Conservation (phyloP, 2,113 vertebrate genomes). For the Austrofundulus limnaeus region DNA sequence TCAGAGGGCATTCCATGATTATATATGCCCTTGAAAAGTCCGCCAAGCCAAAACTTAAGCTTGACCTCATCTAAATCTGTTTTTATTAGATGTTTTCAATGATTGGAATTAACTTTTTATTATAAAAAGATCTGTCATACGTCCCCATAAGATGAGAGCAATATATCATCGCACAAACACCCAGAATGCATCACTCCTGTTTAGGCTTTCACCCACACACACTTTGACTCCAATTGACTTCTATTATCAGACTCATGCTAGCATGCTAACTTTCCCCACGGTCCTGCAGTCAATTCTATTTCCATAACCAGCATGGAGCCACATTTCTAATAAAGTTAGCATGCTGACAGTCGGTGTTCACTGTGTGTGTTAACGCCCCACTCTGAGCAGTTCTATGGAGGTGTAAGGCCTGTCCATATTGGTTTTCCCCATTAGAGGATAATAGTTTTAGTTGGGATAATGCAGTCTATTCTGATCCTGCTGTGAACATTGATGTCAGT, state of each 20-base stretch:
- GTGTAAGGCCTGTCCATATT: slow-evolving; percentile 8
- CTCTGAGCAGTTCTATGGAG: slow-evolving; percentile 17
- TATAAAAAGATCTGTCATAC: not conserved
- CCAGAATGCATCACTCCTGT: slow-evolving; percentile 6
- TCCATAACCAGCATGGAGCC: slow-evolving; percentile 55
- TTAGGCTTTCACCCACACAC: slow-evolving; percentile 9
- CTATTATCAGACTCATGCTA: slow-evolving; percentile 36
- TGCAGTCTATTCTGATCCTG: slow-evolving; percentile 49
- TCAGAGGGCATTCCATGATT: not conserved
- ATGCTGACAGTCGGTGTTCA: slow-evolving; percentile 50
- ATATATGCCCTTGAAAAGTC: not conserved
- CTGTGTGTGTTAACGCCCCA: slow-evolving; percentile 45
- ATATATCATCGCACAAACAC: not conserved
- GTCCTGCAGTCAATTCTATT: slow-evolving; percentile 49
- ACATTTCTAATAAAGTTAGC: slow-evolving; percentile 53
- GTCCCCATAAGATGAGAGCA: not conserved
- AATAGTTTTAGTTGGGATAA: slow-evolving; percentile 54
- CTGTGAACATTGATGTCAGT: slow-evolving; percentile 55
- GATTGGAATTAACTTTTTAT: not conserved
- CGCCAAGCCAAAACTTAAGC: not conserved
- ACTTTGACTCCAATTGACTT: slow-evolving; percentile 48
- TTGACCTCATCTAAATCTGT: not conserved
- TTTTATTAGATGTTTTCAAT: not conserved
- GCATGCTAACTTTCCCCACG: slow-evolving; percentile 26
- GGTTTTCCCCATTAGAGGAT: slow-evolving; percentile 47